Conservation (phyloP, 2,888 invertebrate species). For the Orgyia antiqua region DNA sequence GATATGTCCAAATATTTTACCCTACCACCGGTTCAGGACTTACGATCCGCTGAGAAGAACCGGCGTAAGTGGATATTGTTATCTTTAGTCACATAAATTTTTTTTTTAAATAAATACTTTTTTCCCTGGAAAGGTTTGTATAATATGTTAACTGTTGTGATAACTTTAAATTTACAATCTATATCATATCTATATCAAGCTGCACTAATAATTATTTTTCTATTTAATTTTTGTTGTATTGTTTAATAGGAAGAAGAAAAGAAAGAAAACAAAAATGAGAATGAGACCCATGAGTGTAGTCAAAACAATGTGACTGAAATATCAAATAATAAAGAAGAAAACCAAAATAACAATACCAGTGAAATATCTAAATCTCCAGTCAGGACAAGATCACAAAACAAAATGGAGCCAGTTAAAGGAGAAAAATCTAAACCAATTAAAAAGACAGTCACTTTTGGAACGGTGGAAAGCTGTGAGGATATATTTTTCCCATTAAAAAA, state of each 20-base stretch:
- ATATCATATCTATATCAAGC: too few species aligned
- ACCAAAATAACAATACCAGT: constrained; percentile 36
- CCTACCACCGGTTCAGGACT: too few species aligned
- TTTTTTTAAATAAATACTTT: too few species aligned
- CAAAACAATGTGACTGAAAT: constrained; percentile 44
- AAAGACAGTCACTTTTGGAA: constrained; percentile 82
- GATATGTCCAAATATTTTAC: too few species aligned
- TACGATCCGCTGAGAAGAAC: too few species aligned
- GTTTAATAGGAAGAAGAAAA: constrained; percentile 75
- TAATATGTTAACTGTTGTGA: too few species aligned
- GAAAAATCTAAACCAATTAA: constrained; percentile 74
- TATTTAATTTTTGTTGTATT: too few species aligned
- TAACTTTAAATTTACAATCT: too few species aligned
- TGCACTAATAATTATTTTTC: too few species aligned
- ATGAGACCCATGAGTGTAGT: constrained; percentile 44
- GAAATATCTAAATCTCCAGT: constrained; percentile 63
- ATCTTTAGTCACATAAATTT: too few species aligned
- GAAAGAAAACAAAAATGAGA: constrained; percentile 69
- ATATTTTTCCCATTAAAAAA: constrained; percentile 76
- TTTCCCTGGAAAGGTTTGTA: too few species aligned
- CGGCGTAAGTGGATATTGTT: too few species aligned
- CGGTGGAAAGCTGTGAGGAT: constrained; percentile 81
- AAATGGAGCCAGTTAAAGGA: constrained; percentile 66
- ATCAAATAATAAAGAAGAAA: constrained; percentile 38
- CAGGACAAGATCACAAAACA: constrained; percentile 69